Base-by-base conservation (phyloP, 2,797 vertebrate species). In the Anguilla obscura region DNA sequence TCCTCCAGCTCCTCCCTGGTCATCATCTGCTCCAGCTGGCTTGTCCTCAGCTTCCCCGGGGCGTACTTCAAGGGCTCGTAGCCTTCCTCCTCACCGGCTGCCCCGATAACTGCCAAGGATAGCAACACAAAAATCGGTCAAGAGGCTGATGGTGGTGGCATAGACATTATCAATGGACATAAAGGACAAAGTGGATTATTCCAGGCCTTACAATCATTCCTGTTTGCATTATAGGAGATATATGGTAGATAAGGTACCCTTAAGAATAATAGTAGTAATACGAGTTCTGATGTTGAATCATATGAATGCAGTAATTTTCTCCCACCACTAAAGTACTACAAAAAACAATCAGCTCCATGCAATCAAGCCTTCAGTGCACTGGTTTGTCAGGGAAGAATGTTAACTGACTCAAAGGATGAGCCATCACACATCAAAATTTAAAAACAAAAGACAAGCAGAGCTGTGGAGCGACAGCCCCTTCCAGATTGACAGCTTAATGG, bases 1-100 rank as follows among this genome's bases (percentile, higher is more conserved):
- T 98, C 98, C 93, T 98, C 97, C 50, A 98, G 93, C 87, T 99
- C 98, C 88, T 99, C 97, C 94, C 94, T 96, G 92, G 97, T 97
- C 97, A 99, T 97, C 97, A 98, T 97, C 92, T 94, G 96, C 93
- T 97, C 95, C 93, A 98, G 94, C 87, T 98, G 98, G 91, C 96
- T 97, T 50, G 97, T 97, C 82, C 97, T 94, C 88, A 98, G 95
- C 94, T 97, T 97, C 89, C 98, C 98, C 1, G 98, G 98, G 85
- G 96, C 92, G 90, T 99, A 99, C 91, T 95, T 97, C 90, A 98
- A 95, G 89, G 96, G 94, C 88, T 95, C 92, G 69, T 90, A 69
- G 27, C 92, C 89, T 24, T 85, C 86, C 24, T 89, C 88, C n/a
- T 54, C 50, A 40, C 24, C 60, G 52, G 89, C 88, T 4, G 91